A percentile compares a stretch with the other conserved stretches of the same genome.
phyloP scores from a whole-genome alignment of 2,113 vertebrate species.

The Heliornis fulica region DNA sequence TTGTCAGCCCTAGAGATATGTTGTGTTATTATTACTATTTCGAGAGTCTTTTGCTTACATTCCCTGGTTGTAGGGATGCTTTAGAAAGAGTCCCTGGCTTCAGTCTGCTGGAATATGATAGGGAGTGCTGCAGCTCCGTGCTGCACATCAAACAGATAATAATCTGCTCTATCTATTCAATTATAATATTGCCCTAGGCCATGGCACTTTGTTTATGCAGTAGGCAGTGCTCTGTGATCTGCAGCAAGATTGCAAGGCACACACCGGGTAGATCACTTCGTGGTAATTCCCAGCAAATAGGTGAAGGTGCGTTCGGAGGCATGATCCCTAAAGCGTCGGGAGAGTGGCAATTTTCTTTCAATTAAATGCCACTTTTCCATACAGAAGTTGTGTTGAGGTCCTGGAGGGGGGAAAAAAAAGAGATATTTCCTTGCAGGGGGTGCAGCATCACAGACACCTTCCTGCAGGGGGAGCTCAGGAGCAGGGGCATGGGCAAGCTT shows the following conservation, averaged over 20 bases:
- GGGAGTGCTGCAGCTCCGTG: background rate
- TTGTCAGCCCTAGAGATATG: constrained; percentile 56
- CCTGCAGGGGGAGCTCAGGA: background rate
- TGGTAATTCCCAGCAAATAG: background rate
- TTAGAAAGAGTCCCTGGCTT: constrained; percentile 21
- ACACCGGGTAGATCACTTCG: background rate
- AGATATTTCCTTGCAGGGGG: background rate
- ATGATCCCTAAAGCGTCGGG: background rate
- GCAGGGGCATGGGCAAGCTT: rapidly evolving
- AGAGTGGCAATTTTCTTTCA: background rate
- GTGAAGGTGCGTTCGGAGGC: background rate
- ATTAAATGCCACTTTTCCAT: background rate
- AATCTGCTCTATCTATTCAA: constrained; percentile 47
- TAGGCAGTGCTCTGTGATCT: constrained; percentile 16
- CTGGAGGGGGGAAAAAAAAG: background rate
- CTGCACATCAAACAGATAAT: constrained; percentile 21
- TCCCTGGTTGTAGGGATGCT: background rate
- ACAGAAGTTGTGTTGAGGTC: background rate
- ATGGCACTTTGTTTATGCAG: background rate
- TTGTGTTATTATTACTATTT: constrained; percentile 53
- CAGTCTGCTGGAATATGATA: background rate
- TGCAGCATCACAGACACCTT: rapidly evolving
- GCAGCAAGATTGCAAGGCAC: background rate
- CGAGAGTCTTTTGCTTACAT: constrained; percentile 33
- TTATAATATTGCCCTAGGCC: constrained; percentile 55